Percentiles rank a stretch among this genome's conserved stretches.
phyloP scores from a whole-genome alignment of 2,113 vertebrate species.

The Megaceryle torquata region DNA sequence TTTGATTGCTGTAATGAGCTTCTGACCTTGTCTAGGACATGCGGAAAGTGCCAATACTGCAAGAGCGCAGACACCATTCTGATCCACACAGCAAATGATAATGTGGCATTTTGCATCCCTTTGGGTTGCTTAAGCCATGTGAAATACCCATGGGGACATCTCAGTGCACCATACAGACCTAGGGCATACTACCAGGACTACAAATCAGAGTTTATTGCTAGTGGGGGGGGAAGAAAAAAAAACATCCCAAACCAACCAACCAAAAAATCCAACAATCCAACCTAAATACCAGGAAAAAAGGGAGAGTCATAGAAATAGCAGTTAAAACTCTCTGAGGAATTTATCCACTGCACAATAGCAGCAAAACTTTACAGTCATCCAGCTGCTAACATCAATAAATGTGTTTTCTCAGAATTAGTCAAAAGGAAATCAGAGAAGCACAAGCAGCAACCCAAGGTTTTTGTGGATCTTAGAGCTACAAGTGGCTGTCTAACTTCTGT shows the following conservation, averaged over 20 bases:
- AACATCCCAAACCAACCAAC: not conserved
- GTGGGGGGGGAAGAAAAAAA: not conserved
- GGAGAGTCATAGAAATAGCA: not conserved
- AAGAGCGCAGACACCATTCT: conserved; percentile 27
- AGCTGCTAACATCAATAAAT: conserved; percentile 53
- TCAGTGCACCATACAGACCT: conserved; percentile 47
- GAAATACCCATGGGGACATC: conserved; percentile 73
- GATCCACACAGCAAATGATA: conserved; percentile 36
- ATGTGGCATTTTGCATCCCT: not conserved
- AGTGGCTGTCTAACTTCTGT: conserved; percentile 52
- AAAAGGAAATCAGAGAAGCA: conserved; percentile 73
- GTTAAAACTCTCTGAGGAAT: conserved; percentile 45
- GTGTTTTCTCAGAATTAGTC: conserved; percentile 56
- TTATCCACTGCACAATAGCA: not conserved
- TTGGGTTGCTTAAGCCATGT: conserved; percentile 46
- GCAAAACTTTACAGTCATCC: conserved; percentile 6
- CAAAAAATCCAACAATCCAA: conserved; percentile 48
- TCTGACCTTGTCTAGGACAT: conserved; percentile 72
- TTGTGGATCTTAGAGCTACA: conserved; percentile 78
- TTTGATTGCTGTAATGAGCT: conserved; percentile 27
- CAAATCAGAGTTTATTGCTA: conserved; percentile 71
- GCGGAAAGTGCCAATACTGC: conserved; percentile 54
- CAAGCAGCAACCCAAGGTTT: conserved; percentile 71
- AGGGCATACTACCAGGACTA: not conserved
- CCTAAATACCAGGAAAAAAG: not conserved